Evolutionary conservation across 2,797 vertebrate genomes (phyloP), one percentile per base, ranked within the genome.

Genomic region (Lates japonicus): DNA sequence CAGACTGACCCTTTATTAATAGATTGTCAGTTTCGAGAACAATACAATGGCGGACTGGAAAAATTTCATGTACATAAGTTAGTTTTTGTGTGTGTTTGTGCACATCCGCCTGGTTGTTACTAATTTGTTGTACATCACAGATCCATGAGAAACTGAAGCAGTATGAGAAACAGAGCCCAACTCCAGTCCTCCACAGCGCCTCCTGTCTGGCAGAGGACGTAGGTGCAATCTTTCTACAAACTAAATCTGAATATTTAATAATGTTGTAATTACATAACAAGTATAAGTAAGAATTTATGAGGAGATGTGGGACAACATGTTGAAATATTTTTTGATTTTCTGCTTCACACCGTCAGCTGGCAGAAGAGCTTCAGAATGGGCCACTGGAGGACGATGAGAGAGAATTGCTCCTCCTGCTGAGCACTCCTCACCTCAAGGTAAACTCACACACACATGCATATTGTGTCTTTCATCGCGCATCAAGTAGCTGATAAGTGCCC

Each of bases 61-160:
- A 1, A 12, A 14, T 16, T 62, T n/a, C 20, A 12, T 16, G 10
- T 3, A 10, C 57, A 37, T 44, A 42, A 20, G 2, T 20, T 5
- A 2, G 3, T 22, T 14, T 64, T 17, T 41, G 1, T 70, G 16
- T 39, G 4, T 66, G 31, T 51, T 3, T 70, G 22, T 76, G 13
- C 29, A 29, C 67, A 44, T 59, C 3, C 14, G 19, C 67, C 10
- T 69, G 59, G 6, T 37, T 64, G 8, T 29, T 60, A 6, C 44
- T 41, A 7, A 29, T 76, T 44, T 63, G 22, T 17, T 58, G 89
- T 46, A 84, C 93, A 60, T 70, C 46, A 3, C 93, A 99, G 98
- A 98, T 98, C 82, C 97, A 99, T 12, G 97, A 98, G 90, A 97
- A 97, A 49, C 95, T 99, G 72, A 96, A 96, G 84, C 96, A 96